phyloP scores from a whole-genome alignment of 2,888 invertebrate species.

The Brachyptera risi region DNA sequence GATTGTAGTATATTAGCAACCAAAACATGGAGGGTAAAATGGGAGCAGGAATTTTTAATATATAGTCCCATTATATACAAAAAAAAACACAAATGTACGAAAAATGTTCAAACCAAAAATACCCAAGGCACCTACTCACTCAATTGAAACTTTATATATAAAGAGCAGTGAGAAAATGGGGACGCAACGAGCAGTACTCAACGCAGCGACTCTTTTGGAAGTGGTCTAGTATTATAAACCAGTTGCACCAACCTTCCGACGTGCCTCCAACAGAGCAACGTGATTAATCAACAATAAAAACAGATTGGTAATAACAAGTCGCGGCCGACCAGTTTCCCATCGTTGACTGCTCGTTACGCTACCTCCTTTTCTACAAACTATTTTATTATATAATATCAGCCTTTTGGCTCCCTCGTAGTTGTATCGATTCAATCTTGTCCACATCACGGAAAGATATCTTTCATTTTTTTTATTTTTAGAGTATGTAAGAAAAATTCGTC shows the following conservation, averaged over 20 bases:
- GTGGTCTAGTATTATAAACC: not conserved
- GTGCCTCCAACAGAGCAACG: not conserved
- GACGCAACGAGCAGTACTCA: too few species aligned
- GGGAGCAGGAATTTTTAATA: not conserved
- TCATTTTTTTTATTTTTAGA: not conserved
- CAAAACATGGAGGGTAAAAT: not conserved
- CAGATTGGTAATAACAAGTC: too few species aligned
- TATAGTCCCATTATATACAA: not conserved
- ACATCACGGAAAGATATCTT: not conserved
- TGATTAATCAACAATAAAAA: too few species aligned
- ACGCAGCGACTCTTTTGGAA: too few species aligned
- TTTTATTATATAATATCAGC: too few species aligned
- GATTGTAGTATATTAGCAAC: constrained; percentile 14
- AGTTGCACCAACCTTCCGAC: not conserved
- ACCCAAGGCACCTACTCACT: not conserved
- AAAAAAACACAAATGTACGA: not conserved
- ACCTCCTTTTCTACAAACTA: too few species aligned
- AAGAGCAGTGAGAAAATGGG: not conserved
- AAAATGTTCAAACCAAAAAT: not conserved
- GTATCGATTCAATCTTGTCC: not conserved
- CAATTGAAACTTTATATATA: not conserved
- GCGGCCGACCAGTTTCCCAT: too few species aligned
- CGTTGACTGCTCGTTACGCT: too few species aligned
- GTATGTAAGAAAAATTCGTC: too few species aligned
- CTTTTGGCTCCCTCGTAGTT: not conserved